Conservation (phyloP, 2,113 vertebrate genomes). For the Pluvialis apricaria region DNA sequence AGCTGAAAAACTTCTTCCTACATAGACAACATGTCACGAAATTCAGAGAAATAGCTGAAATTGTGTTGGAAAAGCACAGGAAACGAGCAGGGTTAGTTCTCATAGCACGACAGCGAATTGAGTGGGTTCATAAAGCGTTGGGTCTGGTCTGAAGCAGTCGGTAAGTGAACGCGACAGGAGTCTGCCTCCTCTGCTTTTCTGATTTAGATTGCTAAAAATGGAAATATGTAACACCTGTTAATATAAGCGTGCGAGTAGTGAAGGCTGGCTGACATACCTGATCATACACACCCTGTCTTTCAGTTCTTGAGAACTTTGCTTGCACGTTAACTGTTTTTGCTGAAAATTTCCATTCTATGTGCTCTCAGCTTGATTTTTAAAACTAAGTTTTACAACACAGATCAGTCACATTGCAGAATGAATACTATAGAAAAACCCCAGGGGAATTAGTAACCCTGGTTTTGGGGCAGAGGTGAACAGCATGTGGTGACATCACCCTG, state of each 20-base stretch:
- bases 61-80: background rate
- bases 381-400: background rate
- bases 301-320: background rate
- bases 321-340: fast-evolving
- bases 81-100: background rate
- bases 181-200: background rate
- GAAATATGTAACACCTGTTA: background rate
- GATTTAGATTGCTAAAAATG: background rate
- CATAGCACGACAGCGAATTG: background rate
- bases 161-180: background rate
- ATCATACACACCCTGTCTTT: fast-evolving
- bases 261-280: background rate
- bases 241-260: fast-evolving
- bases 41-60: background rate
- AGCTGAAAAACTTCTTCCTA: background rate
- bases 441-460: background rate
- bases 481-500: fast-evolving
- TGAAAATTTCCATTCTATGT: background rate
- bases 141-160: background rate
- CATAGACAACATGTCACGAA: fast-evolving
- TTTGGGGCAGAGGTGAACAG: background rate
- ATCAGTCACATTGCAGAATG: background rate
- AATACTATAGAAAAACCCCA: background rate
- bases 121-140: background rate
- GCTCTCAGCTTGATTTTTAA: background rate